These are phyloP conservation scores for Ochropacha duplaris DNA, from an alignment of 2,888 invertebrate genomes.

Conservation along the genomic window DNA sequence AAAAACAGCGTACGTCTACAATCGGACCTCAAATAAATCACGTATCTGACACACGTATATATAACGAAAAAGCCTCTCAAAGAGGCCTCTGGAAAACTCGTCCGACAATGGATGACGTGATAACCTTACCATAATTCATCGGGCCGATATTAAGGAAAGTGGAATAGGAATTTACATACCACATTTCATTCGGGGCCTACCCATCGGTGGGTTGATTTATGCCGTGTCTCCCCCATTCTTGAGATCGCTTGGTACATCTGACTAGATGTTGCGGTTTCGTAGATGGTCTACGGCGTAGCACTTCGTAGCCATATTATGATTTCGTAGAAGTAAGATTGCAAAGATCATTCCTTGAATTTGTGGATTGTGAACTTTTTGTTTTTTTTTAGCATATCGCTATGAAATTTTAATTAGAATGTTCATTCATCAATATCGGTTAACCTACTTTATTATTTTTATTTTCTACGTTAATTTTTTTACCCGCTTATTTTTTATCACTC, in stretches of 20 bases:
- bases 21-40: conserved; percentile 13
- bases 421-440: no score
- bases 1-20: conserved; percentile 5
- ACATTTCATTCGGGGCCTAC: conserved; percentile 53
- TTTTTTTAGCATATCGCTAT: no score
- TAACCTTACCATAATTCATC: conserved; percentile 59
- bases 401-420: no score
- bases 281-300: conserved; percentile 11
- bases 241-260: conserved; percentile 19
- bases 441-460: no score
- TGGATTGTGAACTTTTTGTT: no score
- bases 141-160: conserved; percentile 49
- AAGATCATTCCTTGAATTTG: no score
- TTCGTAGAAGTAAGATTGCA: background rate
- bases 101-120: conserved; percentile 45
- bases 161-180: conserved; percentile 59
- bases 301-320: background rate
- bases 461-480: background rate
- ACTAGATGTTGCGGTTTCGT: conserved; percentile 20
- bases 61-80: conserved; percentile 5
- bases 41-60: conserved; percentile 10
- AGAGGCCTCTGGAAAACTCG: conserved; percentile 19
- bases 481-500: background rate
- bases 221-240: conserved; percentile 42
- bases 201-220: conserved; percentile 58